A percentile compares a stretch with the other conserved stretches of the same genome.
These are phyloP conservation scores for Myodes glareolus DNA, from an alignment of 2,113 vertebrate genomes.

Conservation along the genomic window DNA sequence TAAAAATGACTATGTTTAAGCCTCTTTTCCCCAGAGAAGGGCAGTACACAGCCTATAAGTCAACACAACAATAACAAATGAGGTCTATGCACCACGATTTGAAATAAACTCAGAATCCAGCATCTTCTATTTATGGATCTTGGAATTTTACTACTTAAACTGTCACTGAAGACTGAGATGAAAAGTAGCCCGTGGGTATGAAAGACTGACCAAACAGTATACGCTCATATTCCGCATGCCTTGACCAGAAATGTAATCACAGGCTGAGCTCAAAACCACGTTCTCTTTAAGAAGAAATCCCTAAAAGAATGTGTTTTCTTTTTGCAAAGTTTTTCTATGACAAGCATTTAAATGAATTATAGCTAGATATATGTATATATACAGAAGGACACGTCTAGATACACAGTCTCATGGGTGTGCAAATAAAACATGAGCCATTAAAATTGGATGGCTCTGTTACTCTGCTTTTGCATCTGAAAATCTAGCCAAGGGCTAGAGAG, in stretches of 20 bases:
- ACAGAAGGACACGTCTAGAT: not conserved
- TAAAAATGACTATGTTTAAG: conserved; percentile 27
- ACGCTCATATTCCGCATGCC: not conserved
- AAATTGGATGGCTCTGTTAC: not conserved
- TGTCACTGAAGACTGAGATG: not conserved
- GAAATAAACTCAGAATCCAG: not conserved
- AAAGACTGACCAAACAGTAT: not conserved
- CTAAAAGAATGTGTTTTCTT: not conserved
- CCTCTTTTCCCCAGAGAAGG: not conserved
- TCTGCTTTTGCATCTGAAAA: conserved; percentile 49
- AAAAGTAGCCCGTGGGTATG: not conserved
- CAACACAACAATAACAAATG: conserved; percentile 33
- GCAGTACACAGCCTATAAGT: not conserved
- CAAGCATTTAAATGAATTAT: not conserved
- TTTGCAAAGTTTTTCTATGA: not conserved
- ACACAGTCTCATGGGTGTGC: not conserved
- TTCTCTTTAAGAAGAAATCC: not conserved
- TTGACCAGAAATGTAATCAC: not conserved
- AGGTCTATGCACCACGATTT: not conserved
- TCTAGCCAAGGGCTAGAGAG: not conserved
- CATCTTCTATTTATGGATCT: not conserved
- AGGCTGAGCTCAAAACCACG: not conserved
- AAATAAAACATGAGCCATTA: not conserved
- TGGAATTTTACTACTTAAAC: not conserved
- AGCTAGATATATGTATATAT: accelerated